A percentile compares a stretch with the other conserved stretches of the same genome.
Evolutionary conservation across 2,797 vertebrate species (phyloP).

Genomic region (Sebastes umbrosus): DNA sequence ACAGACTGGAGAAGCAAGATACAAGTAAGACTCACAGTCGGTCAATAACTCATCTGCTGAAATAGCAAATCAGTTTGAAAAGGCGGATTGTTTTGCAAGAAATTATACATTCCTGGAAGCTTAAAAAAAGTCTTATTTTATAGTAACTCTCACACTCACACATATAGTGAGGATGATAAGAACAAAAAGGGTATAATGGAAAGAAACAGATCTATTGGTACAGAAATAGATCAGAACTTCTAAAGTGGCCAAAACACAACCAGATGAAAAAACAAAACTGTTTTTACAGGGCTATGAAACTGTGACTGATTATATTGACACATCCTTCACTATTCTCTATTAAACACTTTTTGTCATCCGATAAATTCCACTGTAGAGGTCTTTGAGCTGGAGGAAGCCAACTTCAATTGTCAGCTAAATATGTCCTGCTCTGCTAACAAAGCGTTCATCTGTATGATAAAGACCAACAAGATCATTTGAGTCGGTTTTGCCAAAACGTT

Average conservation of each 20-base stretch:
- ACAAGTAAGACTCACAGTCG: not conserved
- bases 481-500: not conserved
- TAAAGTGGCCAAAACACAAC: not conserved
- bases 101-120: not conserved
- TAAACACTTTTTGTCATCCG: constrained; percentile 8
- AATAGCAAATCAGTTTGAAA: constrained; percentile 1
- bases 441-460: not conserved
- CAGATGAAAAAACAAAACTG: not conserved
- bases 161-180: not conserved
- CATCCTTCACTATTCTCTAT: not conserved
- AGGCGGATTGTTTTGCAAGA: not conserved
- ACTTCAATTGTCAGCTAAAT: constrained; percentile 4
- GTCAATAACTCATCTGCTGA: constrained; percentile 9
- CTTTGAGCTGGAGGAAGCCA: not conserved
- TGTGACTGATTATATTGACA: constrained; percentile 20
- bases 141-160: not conserved
- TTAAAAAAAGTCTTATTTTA: not conserved
- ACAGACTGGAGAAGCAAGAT: not conserved
- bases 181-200: not conserved
- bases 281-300: constrained; percentile 3
- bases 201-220: not conserved
- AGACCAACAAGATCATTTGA: not conserved
- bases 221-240: not conserved
- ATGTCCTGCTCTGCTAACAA: not conserved
- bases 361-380: not conserved